phyloP scores from a whole-genome alignment of 2,888 invertebrate genomes.

The Rotaria socialis region DNA sequence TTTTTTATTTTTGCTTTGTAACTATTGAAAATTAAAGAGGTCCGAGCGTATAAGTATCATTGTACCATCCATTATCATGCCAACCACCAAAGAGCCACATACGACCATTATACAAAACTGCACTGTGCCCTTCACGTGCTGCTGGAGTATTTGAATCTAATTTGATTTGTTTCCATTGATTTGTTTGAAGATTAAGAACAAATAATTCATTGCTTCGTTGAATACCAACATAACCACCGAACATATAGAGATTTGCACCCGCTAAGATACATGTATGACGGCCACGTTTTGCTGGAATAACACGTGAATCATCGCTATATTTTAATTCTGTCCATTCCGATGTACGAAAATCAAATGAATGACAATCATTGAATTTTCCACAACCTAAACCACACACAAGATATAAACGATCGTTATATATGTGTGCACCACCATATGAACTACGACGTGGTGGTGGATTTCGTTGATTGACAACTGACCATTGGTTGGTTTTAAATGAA shows the following conservation, averaged over 20 bases:
- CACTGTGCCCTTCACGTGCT: conserved; percentile 30
- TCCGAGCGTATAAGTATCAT: not conserved
- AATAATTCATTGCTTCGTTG: conserved; percentile 34
- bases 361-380: conserved; percentile 35
- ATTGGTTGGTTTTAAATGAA: conserved; percentile 29
- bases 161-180: conserved; percentile 10
- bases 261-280: conserved; percentile 25
- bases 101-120: not conserved
- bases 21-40: not conserved
- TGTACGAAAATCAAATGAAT: conserved; percentile 24
- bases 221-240: conserved; percentile 24
- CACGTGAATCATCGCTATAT: not conserved
- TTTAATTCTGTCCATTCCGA: conserved; percentile 28
- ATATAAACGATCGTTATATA: conserved; percentile 1
- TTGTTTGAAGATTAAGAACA: not conserved
- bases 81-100: conserved; percentile 17
- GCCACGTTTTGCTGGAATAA: conserved; percentile 28
- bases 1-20: not conserved
- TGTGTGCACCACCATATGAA: conserved; percentile 30
- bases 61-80: conserved; percentile 27
- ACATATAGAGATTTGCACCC: not conserved
- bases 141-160: not conserved
- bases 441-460: conserved; percentile 26
- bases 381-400: conserved; percentile 24
- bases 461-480: not conserved